These are phyloP conservation scores for Pyrrhosoma nymphula DNA, from an alignment of 2,888 invertebrate genomes.

Conservation along the genomic window DNA sequence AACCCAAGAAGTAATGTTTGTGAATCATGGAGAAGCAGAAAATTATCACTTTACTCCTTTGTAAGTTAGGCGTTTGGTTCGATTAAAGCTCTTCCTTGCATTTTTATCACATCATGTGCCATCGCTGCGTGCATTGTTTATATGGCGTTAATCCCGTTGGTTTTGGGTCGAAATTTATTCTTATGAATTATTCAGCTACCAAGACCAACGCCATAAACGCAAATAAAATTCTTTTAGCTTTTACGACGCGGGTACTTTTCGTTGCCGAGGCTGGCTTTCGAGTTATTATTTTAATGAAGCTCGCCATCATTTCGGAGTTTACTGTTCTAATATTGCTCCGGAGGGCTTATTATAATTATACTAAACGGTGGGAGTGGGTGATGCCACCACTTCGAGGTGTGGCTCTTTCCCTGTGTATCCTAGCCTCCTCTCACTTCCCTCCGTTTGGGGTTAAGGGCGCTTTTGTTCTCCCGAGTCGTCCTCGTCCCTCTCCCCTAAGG, in stretches of 20 bases:
- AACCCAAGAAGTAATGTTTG: no score
- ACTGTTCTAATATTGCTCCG: background rate
- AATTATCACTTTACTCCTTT: background rate
- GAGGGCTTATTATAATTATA: slow-evolving; percentile 19
- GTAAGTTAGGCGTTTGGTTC: background rate
- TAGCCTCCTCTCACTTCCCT: background rate
- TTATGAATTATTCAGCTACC: background rate
- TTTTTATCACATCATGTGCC: background rate
- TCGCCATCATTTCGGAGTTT: background rate
- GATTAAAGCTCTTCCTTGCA: background rate
- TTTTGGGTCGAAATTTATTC: background rate
- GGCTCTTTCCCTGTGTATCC: background rate
- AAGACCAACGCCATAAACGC: background rate
- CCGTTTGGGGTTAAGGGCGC: background rate
- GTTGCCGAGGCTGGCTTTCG: background rate
- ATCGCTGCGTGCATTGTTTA: background rate
- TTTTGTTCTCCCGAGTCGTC: background rate
- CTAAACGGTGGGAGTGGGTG: background rate
- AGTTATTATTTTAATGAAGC: slow-evolving; percentile 26
- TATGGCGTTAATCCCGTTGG: background rate
- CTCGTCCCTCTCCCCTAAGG: background rate
- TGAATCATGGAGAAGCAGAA: no score
- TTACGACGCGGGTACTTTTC: background rate
- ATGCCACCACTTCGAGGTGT: background rate
- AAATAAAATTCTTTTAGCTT: background rate